These are phyloP conservation scores for Zaprionus lineosus DNA, from an alignment of 2,888 invertebrate species.

Conservation along the genomic window DNA sequence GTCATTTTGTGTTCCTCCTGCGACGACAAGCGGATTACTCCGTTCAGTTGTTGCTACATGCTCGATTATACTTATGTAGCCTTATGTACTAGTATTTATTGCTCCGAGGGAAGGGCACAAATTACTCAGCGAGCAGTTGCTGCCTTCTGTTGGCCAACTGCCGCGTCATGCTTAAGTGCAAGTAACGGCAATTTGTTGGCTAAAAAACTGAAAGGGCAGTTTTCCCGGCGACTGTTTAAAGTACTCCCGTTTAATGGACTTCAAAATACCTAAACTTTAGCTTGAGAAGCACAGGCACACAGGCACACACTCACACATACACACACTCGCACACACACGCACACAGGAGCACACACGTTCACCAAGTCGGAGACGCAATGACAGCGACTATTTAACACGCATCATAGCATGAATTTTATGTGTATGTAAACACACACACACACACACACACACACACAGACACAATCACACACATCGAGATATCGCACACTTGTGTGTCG, in stretches of 20 bases:
- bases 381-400: conserved; percentile 75
- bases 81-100: neutral
- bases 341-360: neutral
- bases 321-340: conserved; percentile 4
- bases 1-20: conserved; percentile 48
- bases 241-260: conserved; percentile 33
- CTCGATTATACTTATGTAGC: neutral
- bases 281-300: neutral
- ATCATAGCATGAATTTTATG: conserved; percentile 68
- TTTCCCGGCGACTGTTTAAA: conserved; percentile 15
- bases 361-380: conserved; percentile 47
- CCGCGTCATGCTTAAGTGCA: conserved; percentile 50
- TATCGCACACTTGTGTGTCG: conserved; percentile 20
- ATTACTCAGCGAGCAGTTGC: conserved; percentile 30
- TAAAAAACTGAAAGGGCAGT: too few species aligned
- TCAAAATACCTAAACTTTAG: conserved; percentile 8
- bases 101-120: conserved; percentile 9
- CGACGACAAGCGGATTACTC: conserved; percentile 33
- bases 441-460: conserved; percentile 21
- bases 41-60: conserved; percentile 1
- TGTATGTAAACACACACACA: conserved; percentile 14
- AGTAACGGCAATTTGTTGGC: conserved; percentile 66
- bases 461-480: conserved; percentile 19
- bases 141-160: conserved; percentile 31
- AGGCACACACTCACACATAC: conserved; percentile 9